phyloP scores from a whole-genome alignment of 2,888 invertebrate species.

The Rhamphomyia laevipes region DNA sequence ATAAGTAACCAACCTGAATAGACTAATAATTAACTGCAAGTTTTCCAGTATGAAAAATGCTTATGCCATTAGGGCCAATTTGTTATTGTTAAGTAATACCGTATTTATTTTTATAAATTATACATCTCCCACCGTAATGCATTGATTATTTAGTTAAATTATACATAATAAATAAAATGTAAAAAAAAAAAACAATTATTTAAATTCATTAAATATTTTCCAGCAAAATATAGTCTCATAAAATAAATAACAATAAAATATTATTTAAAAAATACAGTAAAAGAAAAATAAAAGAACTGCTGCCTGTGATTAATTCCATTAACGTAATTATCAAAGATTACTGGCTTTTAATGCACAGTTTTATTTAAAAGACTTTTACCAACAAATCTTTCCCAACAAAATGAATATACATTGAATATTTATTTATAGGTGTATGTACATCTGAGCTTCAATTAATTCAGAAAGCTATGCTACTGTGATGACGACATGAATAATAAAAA shows the following conservation, averaged over 20 bases:
- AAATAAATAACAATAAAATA: constrained; percentile 28
- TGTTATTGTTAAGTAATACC: no score
- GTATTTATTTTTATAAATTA: no score
- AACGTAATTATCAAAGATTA: constrained; percentile 36
- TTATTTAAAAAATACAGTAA: neutral
- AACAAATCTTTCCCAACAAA: neutral
- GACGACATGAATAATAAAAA: no score
- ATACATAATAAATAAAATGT: neutral
- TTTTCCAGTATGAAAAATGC: no score
- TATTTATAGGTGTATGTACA: neutral
- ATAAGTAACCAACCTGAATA: no score
- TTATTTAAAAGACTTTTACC: neutral
- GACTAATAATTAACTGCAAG: no score
- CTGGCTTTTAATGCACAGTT: neutral
- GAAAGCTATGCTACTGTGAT: no score
- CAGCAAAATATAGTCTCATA: constrained; percentile 19
- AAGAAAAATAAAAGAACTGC: neutral
- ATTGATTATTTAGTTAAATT: no score
- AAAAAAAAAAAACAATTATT: neutral
- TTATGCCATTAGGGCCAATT: no score
- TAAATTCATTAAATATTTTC: neutral
- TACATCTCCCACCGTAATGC: no score
- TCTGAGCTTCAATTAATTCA: no score
- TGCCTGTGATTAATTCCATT: constrained; percentile 33
- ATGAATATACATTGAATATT: neutral